Base-by-base conservation (phyloP, 2,113 vertebrate species). In the Astatoreochromis straeleni region DNA sequence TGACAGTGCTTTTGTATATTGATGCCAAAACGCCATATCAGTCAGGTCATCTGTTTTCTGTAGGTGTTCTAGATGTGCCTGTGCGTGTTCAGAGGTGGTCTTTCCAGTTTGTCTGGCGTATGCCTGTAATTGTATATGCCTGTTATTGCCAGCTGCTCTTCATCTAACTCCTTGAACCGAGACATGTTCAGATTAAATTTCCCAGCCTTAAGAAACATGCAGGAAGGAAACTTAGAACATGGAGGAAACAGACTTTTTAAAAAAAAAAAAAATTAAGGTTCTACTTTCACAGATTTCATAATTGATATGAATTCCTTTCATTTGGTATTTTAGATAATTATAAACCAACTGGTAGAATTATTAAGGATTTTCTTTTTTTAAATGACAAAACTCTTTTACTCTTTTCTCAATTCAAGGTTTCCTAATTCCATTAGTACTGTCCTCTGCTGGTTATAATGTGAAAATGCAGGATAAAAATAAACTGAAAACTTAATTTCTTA, bases 71-170 rank as follows among this genome's bases (percentile, higher is more conserved):
- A 55, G 40, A 35, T 83, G 58, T 29, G 68, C 68, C 40, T 17
- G 68, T 29, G 40, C 68, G 1, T 47, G 68, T 17, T 55, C 58
- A 4, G 3, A 88, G 75, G 92, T 82, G 87, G 95, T 93, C 84
- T 93, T 95, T 95, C 95, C 89, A 4, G 94, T 94, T 91, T 82
- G 89, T 88, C 83, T 29, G 84, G 88, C 87, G 21, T 75, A 9
- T 89, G 85, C 7, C 16, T 90, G 58, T 63, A 86, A 81, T 81
- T 80, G 75, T 45, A 47, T 40, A 8, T 65, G 60, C 88, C 82
- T 84, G 91, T 82, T 85, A 14, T 42, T 81, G 73, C 47, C 79
- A 82, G 83, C 81, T 86, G 26, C 42, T 81, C 33, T 83, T 86
- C 7, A 9, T 38, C 40, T 53, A 65, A 65, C 42, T 84, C 29